Conservation (phyloP, 2,888 invertebrate genomes). For the Julus scanicus region DNA sequence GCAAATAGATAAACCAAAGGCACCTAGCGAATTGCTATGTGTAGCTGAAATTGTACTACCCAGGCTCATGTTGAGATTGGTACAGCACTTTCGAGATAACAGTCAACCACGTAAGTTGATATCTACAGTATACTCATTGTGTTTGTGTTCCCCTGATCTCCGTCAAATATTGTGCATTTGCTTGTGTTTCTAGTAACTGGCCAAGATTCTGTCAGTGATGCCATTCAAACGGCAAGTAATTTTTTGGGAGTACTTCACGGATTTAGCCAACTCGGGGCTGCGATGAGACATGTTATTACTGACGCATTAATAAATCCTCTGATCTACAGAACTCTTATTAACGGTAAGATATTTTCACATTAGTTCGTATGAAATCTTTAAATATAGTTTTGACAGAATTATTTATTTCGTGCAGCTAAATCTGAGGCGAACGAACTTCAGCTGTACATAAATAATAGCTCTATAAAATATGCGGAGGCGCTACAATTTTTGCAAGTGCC, state of each 20-base stretch:
- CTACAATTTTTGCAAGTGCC: constrained; percentile 33
- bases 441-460: constrained; percentile 10
- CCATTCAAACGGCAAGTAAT: constrained; percentile 85
- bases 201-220: constrained; percentile 71
- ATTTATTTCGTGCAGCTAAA: constrained; percentile 25
- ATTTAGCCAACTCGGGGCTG: constrained; percentile 95
- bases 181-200: constrained; percentile 56
- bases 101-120: constrained; percentile 67
- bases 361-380: background rate
- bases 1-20: constrained; percentile 74
- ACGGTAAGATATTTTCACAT: constrained; percentile 60
- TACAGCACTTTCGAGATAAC: constrained; percentile 91
- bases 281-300: constrained; percentile 94
- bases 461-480: constrained; percentile 54
- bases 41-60: constrained; percentile 96
- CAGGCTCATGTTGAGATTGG: constrained; percentile 84
- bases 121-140: background rate
- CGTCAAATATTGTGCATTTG: background rate
- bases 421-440: constrained; percentile 50
- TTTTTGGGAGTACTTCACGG: constrained; percentile 92
- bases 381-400: background rate
- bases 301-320: constrained; percentile 88
- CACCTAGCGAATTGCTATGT: constrained; percentile 88
- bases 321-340: constrained; percentile 68
- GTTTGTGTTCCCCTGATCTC: background rate